These are phyloP conservation scores for Calephelis nemesis DNA, from an alignment of 1,140 invertebrate genomes.

Conservation along the genomic window DNA sequence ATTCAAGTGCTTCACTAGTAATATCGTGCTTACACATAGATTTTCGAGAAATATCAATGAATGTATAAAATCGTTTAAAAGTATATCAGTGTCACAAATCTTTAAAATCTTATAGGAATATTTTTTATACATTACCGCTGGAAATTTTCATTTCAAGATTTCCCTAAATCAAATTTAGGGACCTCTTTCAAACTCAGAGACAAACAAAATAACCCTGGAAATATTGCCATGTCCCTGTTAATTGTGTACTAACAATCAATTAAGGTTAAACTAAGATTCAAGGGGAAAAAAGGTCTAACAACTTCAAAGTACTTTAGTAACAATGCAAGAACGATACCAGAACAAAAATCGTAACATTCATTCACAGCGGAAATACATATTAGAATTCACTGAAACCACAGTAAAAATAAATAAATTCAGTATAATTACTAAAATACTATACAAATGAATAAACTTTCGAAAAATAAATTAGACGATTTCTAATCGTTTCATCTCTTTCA, in stretches of 20 bases:
- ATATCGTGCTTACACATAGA: constrained; percentile 18
- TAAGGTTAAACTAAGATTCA: too few species aligned
- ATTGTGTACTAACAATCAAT: too few species aligned
- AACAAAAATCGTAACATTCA: too few species aligned
- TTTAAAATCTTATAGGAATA: constrained; percentile 20
- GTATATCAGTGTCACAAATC: constrained; percentile 35
- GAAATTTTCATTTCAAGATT: too few species aligned
- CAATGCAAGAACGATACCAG: too few species aligned
- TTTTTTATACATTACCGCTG: too few species aligned
- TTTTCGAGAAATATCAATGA: neutral
- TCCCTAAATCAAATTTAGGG: too few species aligned
- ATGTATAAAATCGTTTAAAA: constrained; percentile 18
- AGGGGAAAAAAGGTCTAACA: too few species aligned
- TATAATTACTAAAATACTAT: constrained; percentile 70
- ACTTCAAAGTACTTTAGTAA: too few species aligned
- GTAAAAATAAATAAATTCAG: constrained; percentile 65
- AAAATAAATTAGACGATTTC: constrained; percentile 79
- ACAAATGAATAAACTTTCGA: constrained; percentile 49
- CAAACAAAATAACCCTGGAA: too few species aligned
- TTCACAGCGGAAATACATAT: neutral
- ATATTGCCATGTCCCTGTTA: too few species aligned
- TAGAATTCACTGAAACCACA: constrained; percentile 30
- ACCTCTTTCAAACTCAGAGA: too few species aligned
- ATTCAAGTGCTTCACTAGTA: constrained; percentile 30
- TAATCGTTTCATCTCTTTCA: constrained; percentile 92